Evolutionary conservation across 37 sponge, comb jelly and placozoan genomes (phyloP), one percentile per base, ranked within the genome.

Genomic region (Spongia lamella): DNA sequence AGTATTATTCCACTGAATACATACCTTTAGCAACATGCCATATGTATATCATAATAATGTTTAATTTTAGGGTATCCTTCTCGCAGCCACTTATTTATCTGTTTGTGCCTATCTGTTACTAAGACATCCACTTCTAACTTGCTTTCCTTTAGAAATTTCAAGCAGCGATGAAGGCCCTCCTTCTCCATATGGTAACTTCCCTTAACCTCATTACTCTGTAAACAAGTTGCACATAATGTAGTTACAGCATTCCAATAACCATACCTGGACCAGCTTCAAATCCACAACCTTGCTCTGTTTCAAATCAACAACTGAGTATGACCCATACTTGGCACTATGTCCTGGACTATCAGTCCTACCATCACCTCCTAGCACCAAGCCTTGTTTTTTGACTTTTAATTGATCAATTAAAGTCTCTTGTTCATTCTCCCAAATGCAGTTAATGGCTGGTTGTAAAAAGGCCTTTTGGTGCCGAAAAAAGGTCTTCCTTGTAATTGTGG

Each of bases 281-380:
- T 79, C 75, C n/a, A 78, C n/a, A 0, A 88, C 58, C 20, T 73
- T 74, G 2, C 51, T 72, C 2, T 51, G 58, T 17, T 37, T 17
- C 35, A 83, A 53, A 19, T 88, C 89, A 32, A 88, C 30, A 3
- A 82, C 7, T 1, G 77, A 53, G 43, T 88, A 88, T 1, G 75
- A 56, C 0, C 89, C 89, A 82, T 62, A 88, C 66, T 88, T 82
- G 6, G 83, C 83, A 43, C 70, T 57, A 25, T 88, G 79, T 7
- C 80, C 89, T 53, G 89, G 84, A 55, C 84, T 83, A 50, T 83
- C 84, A 31, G 73, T 31, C 40, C 84, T 59, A 24, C 89, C 89
- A 73, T 88, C 89, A 36, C 89, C 89, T 24, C 70, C 83, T 14
- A 82, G 21, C 9, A 53, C 19, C 7, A 83, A 59, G 4, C 58